Percentiles rank a stretch among this genome's conserved stretches.
phyloP scores from a whole-genome alignment of 2,888 invertebrate genomes.

The Tanytarsus gracilentus region DNA sequence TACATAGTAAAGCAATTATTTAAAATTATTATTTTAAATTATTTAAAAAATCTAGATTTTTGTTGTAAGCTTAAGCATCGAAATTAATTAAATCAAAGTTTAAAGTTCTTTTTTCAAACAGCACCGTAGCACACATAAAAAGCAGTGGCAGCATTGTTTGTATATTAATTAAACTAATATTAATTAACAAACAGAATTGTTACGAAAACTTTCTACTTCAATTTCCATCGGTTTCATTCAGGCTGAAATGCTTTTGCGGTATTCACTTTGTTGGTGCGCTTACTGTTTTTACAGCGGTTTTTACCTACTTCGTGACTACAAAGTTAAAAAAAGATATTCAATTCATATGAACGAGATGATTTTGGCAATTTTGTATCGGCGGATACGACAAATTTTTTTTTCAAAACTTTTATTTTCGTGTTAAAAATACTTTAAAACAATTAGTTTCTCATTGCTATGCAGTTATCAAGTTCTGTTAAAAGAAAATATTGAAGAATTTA shows the following conservation, averaged over 20 bases:
- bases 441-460: no score
- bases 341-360: no score
- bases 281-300: no score
- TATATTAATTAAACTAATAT: not conserved
- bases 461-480: no score
- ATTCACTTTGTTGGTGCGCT: no score
- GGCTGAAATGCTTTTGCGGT: not conserved
- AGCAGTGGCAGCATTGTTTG: not conserved
- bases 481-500: no score
- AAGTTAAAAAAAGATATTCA: no score
- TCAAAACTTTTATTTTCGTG: no score
- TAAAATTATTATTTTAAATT: not conserved
- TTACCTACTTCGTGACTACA: no score
- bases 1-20: constrained; percentile 5
- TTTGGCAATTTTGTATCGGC: no score
- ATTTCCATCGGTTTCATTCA: not conserved
- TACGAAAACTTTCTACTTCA: not conserved
- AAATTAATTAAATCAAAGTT: constrained; percentile 5
- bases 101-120: not conserved
- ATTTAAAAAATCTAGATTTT: not conserved
- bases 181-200: not conserved
- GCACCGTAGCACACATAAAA: not conserved
- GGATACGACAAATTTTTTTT: no score
- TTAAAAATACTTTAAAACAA: no score
- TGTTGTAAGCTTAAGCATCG: not conserved